Conservation (phyloP, 2,113 vertebrate species). For the Daubentonia madagascariensis region DNA sequence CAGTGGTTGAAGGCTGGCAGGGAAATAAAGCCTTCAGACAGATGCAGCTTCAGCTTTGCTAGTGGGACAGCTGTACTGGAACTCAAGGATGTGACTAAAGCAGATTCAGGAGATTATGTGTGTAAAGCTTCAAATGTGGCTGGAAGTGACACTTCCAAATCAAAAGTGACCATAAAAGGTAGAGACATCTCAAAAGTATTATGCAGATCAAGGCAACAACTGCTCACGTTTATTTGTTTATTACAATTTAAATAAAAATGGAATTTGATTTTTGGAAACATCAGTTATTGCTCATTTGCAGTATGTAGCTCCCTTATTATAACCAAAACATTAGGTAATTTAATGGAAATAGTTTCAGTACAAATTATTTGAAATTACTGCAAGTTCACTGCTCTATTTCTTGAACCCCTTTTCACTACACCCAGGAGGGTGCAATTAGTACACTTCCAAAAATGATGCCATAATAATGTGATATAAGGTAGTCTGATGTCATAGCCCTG, state of each 20-base stretch:
- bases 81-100: conserved; percentile 84
- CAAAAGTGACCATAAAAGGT: conserved; percentile 95
- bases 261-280: background rate
- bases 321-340: background rate
- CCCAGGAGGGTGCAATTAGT: background rate
- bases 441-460: background rate
- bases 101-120: conserved; percentile 92
- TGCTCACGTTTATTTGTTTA: background rate
- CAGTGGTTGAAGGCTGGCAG: conserved; percentile 96
- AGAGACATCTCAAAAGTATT: conserved; percentile 62
- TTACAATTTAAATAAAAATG: background rate
- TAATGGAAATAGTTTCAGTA: background rate
- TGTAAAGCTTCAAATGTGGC: conserved; percentile 95
- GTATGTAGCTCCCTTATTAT: background rate
- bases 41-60: conserved; percentile 90
- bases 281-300: background rate
- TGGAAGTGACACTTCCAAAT: conserved; percentile 93
- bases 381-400: background rate
- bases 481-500: background rate
- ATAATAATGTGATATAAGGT: background rate
- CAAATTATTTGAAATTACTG: background rate
- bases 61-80: conserved; percentile 91
- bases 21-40: conserved; percentile 90
- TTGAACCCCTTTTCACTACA: background rate
- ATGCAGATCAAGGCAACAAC: background rate